A percentile compares a stretch with the other conserved stretches of the same genome.
Evolutionary conservation across 2,797 vertebrate species (phyloP).

Genomic region (Intellagama lesueurii): DNA sequence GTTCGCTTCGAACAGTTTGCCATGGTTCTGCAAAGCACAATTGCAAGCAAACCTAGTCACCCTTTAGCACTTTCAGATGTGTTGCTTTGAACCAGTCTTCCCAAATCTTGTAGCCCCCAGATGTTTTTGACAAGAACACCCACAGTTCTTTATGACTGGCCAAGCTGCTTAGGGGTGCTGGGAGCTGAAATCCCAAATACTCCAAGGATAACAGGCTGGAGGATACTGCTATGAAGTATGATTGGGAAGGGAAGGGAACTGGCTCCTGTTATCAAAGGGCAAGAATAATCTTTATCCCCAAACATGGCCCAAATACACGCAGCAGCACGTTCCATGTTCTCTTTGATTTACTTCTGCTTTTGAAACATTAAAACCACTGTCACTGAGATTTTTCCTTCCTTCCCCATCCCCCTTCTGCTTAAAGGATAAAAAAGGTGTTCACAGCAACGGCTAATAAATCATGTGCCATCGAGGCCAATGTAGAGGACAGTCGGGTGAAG

Average conservation of each 20-base stretch:
- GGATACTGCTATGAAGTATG: background rate
- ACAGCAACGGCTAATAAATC: background rate
- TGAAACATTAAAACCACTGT: background rate
- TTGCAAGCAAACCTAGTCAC: background rate
- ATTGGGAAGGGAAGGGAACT: background rate
- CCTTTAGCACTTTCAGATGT: background rate
- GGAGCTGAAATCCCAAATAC: background rate
- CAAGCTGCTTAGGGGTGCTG: background rate
- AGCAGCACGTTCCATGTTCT: background rate
- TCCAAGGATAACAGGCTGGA: background rate
- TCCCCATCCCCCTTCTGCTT: background rate
- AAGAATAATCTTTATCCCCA: background rate
- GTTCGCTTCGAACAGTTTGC: background rate
- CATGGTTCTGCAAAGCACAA: background rate
- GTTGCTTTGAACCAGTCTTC: background rate
- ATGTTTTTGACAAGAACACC: background rate
- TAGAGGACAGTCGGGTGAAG: background rate
- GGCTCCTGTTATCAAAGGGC: too few relatives aligned
- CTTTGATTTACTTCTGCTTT: background rate
- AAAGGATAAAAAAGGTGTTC: background rate
- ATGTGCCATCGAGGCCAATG: background rate
- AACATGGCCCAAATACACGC: too few relatives aligned
- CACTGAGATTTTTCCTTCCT: background rate
- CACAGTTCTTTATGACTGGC: background rate
- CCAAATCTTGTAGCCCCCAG: background rate